Conservation (phyloP, 2,888 invertebrate species). For the Tipula lateralis region DNA sequence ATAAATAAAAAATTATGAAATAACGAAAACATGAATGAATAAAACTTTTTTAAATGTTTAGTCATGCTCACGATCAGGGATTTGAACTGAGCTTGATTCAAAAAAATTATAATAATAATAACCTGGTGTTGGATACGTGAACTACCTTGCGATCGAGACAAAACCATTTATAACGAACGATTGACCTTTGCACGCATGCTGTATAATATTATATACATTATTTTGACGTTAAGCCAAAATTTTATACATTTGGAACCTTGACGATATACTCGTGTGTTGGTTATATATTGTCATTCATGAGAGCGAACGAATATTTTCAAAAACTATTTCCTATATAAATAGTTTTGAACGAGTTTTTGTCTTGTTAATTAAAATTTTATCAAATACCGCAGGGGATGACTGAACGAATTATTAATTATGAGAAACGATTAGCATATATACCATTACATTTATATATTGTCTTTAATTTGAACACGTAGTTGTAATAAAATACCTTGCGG, state of each 20-base stretch:
- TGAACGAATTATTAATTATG: neutral
- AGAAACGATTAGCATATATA: neutral
- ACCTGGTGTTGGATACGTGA: neutral
- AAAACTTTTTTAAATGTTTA: neutral
- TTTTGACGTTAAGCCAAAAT: slow-evolving; percentile 12
- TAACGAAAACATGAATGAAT: slow-evolving; percentile 8
- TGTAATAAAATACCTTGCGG: no score
- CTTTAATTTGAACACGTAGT: no score
- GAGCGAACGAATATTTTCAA: neutral
- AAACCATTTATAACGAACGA: neutral
- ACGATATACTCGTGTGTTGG: neutral
- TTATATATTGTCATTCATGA: neutral
- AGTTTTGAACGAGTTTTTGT: neutral
- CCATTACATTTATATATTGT: neutral
- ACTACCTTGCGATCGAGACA: neutral
- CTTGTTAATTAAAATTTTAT: neutral
- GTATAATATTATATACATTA: no score
- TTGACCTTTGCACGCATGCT: neutral
- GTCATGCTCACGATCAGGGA: neutral
- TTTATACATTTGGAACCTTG: neutral
- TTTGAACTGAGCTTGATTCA: neutral
- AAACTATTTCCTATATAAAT: neutral
- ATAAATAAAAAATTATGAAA: slow-evolving; percentile 12
- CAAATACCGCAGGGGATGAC: neutral
- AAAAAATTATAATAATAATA: neutral